A percentile compares a stretch with the other conserved stretches of the same genome.
Evolutionary conservation across 2,888 invertebrate genomes (phyloP).

Genomic region (Eupithecia pulchellata): DNA sequence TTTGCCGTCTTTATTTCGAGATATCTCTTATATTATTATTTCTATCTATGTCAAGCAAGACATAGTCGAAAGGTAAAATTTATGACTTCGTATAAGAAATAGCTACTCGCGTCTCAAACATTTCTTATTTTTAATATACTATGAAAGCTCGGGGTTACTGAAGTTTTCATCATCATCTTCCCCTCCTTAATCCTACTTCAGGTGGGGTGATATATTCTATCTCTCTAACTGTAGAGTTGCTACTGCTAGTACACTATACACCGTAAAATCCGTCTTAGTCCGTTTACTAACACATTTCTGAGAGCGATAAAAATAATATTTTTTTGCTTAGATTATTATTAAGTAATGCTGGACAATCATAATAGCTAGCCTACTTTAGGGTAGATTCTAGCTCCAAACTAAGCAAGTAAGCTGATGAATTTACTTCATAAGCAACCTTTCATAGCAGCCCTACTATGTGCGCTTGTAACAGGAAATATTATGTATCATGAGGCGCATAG

Average conservation of each 20-base stretch:
- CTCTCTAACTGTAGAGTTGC: too few relatives aligned
- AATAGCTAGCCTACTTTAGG: too few relatives aligned
- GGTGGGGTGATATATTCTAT: not conserved
- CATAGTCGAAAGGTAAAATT: not conserved
- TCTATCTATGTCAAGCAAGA: not conserved
- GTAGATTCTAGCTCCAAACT: too few relatives aligned
- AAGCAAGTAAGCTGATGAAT: not conserved
- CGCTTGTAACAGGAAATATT: slow-evolving; percentile 26
- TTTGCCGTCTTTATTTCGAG: not conserved
- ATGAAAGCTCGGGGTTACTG: not conserved
- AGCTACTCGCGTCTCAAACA: not conserved
- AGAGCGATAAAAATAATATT: not conserved
- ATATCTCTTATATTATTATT: not conserved
- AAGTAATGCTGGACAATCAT: too few relatives aligned
- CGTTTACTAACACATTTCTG: not conserved
- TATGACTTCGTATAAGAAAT: not conserved
- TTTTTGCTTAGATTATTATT: not conserved
- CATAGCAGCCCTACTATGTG: not conserved
- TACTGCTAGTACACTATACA: not conserved
- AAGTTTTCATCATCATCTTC: not conserved
- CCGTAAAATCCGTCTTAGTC: not conserved
- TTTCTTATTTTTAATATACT: not conserved
- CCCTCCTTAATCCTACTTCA: not conserved
- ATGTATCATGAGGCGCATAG: slow-evolving; percentile 24
- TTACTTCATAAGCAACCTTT: slow-evolving; percentile 11